Evolutionary conservation across 2,797 vertebrate species (phyloP).

Genomic region (Rhinichthys osculus): DNA sequence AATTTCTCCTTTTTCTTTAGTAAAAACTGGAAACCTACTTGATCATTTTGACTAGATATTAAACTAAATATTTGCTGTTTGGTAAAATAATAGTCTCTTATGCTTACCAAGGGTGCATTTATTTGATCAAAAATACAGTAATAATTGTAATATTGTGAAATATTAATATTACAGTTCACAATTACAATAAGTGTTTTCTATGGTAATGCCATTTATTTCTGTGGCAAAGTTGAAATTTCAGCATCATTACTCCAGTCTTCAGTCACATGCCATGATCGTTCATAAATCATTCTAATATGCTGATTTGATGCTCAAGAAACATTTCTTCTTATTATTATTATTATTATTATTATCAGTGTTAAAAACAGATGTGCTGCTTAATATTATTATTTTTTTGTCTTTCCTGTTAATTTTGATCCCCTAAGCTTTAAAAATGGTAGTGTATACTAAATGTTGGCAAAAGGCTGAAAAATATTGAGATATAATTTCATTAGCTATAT

Average conservation of each 20-base stretch:
- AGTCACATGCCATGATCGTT: neutral
- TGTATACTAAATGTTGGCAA: neutral
- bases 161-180: neutral
- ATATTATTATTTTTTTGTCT: neutral
- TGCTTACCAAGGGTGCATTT: neutral
- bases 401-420: neutral
- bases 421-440: neutral
- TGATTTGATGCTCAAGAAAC: too few relatives aligned
- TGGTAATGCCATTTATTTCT: neutral
- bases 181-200: neutral
- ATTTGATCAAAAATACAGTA: neutral
- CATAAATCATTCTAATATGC: neutral
- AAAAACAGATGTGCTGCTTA: neutral
- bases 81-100: neutral
- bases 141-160: neutral
- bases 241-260: neutral
- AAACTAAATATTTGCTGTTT: too few relatives aligned
- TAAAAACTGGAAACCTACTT: too few relatives aligned
- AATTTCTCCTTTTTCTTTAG: too few relatives aligned
- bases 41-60: too few relatives aligned
- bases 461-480: neutral
- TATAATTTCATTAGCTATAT: neutral
- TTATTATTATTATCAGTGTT: too few relatives aligned
- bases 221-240: neutral
- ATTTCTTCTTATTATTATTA: too few relatives aligned